Percentiles rank a stretch among this genome's conserved stretches.
Evolutionary conservation across 1,140 invertebrate species (phyloP).

Genomic region (Tetraneura akinire): DNA sequence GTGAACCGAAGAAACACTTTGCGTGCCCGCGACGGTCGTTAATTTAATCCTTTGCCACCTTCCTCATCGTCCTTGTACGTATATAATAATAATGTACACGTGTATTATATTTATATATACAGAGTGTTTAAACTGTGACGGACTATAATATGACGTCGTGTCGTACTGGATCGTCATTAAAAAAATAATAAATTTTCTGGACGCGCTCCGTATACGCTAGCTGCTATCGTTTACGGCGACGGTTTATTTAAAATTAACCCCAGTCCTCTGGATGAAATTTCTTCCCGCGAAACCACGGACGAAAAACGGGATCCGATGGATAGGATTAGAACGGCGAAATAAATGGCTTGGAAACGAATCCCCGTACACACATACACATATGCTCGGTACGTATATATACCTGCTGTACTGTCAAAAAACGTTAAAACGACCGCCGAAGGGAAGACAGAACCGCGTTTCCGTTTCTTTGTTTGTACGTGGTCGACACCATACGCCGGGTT

Average conservation of each 20-base stretch:
- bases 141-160: too few species aligned
- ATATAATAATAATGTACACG: too few species aligned
- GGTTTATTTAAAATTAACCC: slow-evolving; percentile 36
- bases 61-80: not conserved
- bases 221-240: not conserved
- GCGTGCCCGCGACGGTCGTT: slow-evolving; percentile 28
- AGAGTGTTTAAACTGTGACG: too few species aligned
- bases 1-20: slow-evolving; percentile 48
- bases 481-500: not conserved
- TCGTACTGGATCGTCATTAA: too few species aligned
- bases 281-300: not conserved
- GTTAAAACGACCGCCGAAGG: not conserved
- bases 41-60: slow-evolving; percentile 21
- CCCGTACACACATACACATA: too few species aligned
- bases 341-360: slow-evolving; percentile 35
- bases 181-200: too few species aligned
- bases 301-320: slow-evolving; percentile 27
- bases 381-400: too few species aligned
- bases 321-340: not conserved
- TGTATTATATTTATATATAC: too few species aligned
- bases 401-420: not conserved
- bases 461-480: not conserved
- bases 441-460: slow-evolving; percentile 19
- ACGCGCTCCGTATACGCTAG: not conserved
- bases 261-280: slow-evolving; percentile 16